Base-by-base conservation (phyloP, 2,113 vertebrate species). In the Caretta caretta region DNA sequence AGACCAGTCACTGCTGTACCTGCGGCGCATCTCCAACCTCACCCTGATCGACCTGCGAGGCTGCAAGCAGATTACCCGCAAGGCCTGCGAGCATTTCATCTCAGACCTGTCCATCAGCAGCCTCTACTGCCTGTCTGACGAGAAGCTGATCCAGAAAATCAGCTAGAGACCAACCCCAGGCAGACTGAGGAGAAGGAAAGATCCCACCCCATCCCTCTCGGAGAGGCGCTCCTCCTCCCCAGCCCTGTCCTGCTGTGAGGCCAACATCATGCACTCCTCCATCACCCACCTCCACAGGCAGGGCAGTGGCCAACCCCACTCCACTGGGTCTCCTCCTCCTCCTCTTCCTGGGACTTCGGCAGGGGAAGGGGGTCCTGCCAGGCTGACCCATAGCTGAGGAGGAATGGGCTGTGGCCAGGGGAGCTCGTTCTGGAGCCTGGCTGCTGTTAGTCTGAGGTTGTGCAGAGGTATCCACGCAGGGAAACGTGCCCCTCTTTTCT, bases 61-160 rank as follows among this genome's bases (percentile, higher is more conserved):
- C 93, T 99, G 99, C 98, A 99, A 99, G 98, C 99, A 99, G 54
- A 99, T 99, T 93, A 99, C 99, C 84, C 99, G 99, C 84, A 98
- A 99, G 97, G 99, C 99, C 94, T 99, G 99, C 10, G 99, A 99
- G 99, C 98, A 98, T 95, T 99, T 99, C 98, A 99, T 99, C 98
- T 99, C 99, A 31, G 99, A 99, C 98, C 98, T 99, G 97, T 99
- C 99, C 25, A 99, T 99, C 98, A 99, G 99, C 98, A 99, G 98
- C 93, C 99, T 99, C 97, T 99, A 99, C 98, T 99, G 99, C 98
- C 99, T 99, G 94, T 99, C 99, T 10, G 99, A 99, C n/a, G 99
- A 99, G 98, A 99, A 99, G 98, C 98, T 99, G 97, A 99, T 99
- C 97, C 99, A 99, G 99, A 99, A 99, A 98, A 99, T 99, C 99